Percentiles rank a stretch among this genome's conserved stretches.
These are phyloP conservation scores for Enteromius paludinosus DNA, from an alignment of 2,797 vertebrate species.

Conservation along the genomic window DNA sequence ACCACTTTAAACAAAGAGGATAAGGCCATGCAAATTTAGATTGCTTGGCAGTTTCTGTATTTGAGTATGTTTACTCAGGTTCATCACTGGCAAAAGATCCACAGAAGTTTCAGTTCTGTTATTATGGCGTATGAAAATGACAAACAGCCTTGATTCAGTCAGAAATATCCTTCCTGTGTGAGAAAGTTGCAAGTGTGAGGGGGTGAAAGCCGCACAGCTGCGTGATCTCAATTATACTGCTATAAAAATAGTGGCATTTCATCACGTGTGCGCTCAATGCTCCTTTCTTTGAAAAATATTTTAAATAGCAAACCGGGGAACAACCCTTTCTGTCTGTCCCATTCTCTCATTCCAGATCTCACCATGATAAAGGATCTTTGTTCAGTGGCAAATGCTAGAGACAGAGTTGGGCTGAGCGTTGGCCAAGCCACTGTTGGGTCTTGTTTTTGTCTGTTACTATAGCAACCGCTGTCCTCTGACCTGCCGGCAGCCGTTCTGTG, in stretches of 20 bases:
- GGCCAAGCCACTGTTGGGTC: constrained; percentile 69
- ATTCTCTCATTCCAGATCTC: constrained; percentile 32
- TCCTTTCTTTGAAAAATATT: constrained; percentile 26
- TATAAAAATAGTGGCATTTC: constrained; percentile 20
- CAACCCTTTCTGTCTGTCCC: constrained; percentile 19
- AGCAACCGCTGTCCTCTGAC: constrained; percentile 60
- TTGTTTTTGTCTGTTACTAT: constrained; percentile 80
- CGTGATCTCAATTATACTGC: constrained; percentile 2
- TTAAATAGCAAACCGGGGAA: constrained; percentile 21
- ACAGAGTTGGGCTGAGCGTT: constrained; percentile 34
- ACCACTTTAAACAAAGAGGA: background rate
- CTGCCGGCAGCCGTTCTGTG: constrained; percentile 25
- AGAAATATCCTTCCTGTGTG: constrained; percentile 33
- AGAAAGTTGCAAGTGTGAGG: background rate
- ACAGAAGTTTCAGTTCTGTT: constrained; percentile 8
- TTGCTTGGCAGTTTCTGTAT: constrained; percentile 19
- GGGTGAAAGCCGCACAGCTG: constrained; percentile 9
- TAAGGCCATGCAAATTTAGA: background rate
- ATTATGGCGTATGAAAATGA: background rate
- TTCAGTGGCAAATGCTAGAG: constrained; percentile 56
- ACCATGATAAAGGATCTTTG: constrained; percentile 69
- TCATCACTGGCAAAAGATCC: background rate
- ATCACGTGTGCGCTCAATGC: background rate
- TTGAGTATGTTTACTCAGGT: background rate
- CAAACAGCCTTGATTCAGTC: background rate